Conservation (phyloP, 1,140 invertebrate species). For the Panagrolaimus sp. region DNA sequence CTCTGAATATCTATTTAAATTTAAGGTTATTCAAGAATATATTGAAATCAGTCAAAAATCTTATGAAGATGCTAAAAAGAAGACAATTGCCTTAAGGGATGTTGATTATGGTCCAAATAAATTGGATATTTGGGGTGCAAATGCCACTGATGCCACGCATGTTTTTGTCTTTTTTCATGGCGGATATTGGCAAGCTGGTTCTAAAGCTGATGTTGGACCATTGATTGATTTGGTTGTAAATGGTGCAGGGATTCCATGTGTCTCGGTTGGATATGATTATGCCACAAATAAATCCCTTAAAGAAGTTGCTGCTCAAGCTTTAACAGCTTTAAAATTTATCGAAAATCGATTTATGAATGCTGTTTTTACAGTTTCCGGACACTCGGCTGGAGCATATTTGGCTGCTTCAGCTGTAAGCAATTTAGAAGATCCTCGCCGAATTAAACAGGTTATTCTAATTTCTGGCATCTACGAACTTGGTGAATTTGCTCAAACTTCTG, state of each 20-base stretch:
- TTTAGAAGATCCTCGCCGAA: not conserved
- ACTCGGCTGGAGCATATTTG: not conserved
- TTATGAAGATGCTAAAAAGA: not conserved
- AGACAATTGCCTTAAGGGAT: not conserved
- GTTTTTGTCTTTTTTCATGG: constrained; percentile 6
- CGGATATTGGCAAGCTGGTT: constrained; percentile 11
- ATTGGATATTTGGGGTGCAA: constrained; percentile 5
- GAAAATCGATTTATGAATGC: constrained; percentile 6
- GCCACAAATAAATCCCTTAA: not conserved
- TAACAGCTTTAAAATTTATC: not conserved
- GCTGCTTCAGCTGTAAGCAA: not conserved
- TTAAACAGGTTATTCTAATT: constrained; percentile 6
- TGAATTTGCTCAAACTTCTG: not conserved
- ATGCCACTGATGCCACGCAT: not conserved
- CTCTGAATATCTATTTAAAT: no score
- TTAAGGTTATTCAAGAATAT: not conserved
- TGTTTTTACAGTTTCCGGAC: not conserved
- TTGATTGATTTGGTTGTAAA: constrained; percentile 7
- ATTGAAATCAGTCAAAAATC: not conserved
- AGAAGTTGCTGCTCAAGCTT: not conserved
- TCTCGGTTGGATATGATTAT: not conserved
- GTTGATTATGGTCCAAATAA: not conserved
- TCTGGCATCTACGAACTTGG: not conserved
- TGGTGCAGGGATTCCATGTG: constrained; percentile 3
- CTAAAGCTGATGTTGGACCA: constrained; percentile 4